Percentiles rank a stretch among this genome's conserved stretches.
These are phyloP conservation scores for Kradibia gibbosae DNA, from an alignment of 1,140 invertebrate genomes.

Conservation along the genomic window DNA sequence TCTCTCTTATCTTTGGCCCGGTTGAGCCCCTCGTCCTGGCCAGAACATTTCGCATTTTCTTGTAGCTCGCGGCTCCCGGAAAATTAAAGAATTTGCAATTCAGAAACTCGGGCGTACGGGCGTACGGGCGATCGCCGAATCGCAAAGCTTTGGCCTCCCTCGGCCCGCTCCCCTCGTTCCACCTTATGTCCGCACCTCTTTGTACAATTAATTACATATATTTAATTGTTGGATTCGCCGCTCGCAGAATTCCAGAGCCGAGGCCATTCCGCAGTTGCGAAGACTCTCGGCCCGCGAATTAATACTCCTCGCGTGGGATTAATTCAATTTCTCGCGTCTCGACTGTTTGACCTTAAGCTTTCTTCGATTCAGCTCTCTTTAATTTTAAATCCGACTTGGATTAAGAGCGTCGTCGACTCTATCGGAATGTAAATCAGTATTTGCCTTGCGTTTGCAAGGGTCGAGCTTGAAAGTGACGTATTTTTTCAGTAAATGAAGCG, in stretches of 20 bases:
- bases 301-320: background rate
- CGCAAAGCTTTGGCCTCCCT: slow-evolving; percentile 15
- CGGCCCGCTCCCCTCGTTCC: background rate
- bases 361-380: too few species aligned
- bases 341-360: background rate
- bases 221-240: background rate
- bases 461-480: too few species aligned
- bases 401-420: too few species aligned
- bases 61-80: slow-evolving; percentile 56
- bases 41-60: slow-evolving; percentile 34
- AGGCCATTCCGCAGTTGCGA: too few species aligned
- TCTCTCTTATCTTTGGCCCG: slow-evolving; percentile 5
- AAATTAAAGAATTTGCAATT: slow-evolving; percentile 75
- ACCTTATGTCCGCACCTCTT: background rate
- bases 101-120: slow-evolving; percentile 68
- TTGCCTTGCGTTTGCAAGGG: too few species aligned
- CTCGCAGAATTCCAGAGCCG: background rate
- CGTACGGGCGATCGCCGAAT: slow-evolving; percentile 42
- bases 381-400: too few species aligned
- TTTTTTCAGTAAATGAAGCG: too few species aligned
- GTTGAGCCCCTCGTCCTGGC: slow-evolving; percentile 29
- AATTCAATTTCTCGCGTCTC: background rate
- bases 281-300: background rate
- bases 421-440: too few species aligned
- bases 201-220: slow-evolving; percentile 5